phyloP scores from a whole-genome alignment of 2,888 invertebrate genomes.

The Rhagonycha lutea region DNA sequence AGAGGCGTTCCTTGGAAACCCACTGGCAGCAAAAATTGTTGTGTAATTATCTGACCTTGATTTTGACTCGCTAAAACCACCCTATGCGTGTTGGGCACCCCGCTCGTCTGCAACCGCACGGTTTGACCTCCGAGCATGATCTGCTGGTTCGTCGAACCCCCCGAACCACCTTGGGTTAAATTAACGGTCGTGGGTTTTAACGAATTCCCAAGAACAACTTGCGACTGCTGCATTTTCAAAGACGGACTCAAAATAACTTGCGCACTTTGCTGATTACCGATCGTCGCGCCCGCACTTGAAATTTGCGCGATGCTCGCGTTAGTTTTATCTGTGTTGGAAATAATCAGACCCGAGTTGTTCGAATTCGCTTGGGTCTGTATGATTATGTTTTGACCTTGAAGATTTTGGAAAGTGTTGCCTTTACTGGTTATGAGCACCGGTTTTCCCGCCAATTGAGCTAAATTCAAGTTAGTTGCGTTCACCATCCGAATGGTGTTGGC shows the following conservation, averaged over 20 bases:
- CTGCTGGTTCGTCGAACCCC: constrained; percentile 46
- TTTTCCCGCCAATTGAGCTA: constrained; percentile 62
- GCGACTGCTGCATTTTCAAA: constrained; percentile 50
- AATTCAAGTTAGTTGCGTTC: constrained; percentile 57
- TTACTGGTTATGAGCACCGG: constrained; percentile 61
- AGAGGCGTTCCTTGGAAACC: constrained; percentile 64
- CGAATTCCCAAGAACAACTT: constrained; percentile 47
- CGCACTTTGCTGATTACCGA: constrained; percentile 47
- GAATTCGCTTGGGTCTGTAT: constrained; percentile 50
- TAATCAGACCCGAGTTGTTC: constrained; percentile 32
- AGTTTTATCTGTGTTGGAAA: constrained; percentile 31
- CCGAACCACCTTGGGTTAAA: constrained; percentile 29
- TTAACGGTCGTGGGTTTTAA: constrained; percentile 35
- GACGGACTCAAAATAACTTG: constrained; percentile 50
- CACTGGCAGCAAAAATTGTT: constrained; percentile 65
- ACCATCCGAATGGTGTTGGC: constrained; percentile 57
- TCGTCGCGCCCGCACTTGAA: constrained; percentile 34
- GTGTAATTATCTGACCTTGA: constrained; percentile 56
- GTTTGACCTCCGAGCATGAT: constrained; percentile 52
- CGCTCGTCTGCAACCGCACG: constrained; percentile 49
- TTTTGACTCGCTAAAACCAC: constrained; percentile 62
- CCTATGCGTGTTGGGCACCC: constrained; percentile 47
- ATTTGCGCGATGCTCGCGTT: constrained; percentile 20
- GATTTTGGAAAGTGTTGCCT: constrained; percentile 49
- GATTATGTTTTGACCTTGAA: constrained; percentile 56